These are phyloP conservation scores for Apotomis turbidana DNA, from an alignment of 2,888 invertebrate genomes.

Conservation along the genomic window DNA sequence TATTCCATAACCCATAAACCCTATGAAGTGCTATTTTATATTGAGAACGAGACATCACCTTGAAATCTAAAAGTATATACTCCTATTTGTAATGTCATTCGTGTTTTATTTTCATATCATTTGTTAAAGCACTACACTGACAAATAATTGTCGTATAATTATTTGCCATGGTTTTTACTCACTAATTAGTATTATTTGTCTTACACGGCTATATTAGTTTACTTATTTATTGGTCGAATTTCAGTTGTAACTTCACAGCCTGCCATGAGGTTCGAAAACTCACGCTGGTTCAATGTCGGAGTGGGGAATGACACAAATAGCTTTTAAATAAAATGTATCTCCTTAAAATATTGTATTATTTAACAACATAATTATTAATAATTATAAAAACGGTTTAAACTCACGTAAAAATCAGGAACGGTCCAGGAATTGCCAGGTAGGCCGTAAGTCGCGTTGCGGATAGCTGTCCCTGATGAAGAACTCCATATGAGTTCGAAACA, in stretches of 20 bases:
- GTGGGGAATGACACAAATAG: constrained; percentile 28
- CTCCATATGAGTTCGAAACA: too few species aligned
- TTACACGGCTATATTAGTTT: constrained; percentile 17
- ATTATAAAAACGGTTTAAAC: too few species aligned
- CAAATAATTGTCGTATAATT: neutral
- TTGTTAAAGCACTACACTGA: neutral
- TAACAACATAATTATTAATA: neutral
- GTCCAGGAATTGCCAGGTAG: too few species aligned
- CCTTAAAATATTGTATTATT: constrained; percentile 13
- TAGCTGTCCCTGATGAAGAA: too few species aligned
- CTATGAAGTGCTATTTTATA: too few species aligned
- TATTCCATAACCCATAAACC: too few species aligned
- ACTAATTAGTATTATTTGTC: neutral
- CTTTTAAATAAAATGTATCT: constrained; percentile 41
- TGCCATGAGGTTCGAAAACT: constrained; percentile 5
- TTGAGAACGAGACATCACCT: too few species aligned
- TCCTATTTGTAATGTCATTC: neutral
- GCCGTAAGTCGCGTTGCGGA: too few species aligned
- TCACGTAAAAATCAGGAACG: too few species aligned
- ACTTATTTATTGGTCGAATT: constrained; percentile 28
- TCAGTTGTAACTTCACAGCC: constrained; percentile 41
- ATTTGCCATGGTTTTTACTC: constrained; percentile 5
- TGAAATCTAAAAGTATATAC: too few species aligned
- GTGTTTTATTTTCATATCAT: neutral
- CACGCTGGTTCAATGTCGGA: constrained; percentile 30